Conservation (phyloP, 2,797 vertebrate species). For the Halcyon chelicuti region DNA sequence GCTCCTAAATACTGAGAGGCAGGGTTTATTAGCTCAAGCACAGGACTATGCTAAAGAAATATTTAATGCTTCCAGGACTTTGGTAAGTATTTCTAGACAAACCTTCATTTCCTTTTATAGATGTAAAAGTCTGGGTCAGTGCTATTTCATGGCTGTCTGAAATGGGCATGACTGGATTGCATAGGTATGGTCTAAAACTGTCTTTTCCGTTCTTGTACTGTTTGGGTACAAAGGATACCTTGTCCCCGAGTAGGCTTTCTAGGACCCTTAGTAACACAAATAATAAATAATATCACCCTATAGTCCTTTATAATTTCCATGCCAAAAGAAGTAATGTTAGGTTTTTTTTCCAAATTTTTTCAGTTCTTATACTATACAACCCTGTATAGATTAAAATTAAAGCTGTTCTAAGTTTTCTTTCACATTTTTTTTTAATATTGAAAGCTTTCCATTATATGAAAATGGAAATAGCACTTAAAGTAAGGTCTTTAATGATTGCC, state of each 20-base stretch:
- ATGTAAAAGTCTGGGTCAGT: slow-evolving; percentile 54
- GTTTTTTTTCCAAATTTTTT: not conserved
- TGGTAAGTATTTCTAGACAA: slow-evolving; percentile 42
- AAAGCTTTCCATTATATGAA: not conserved
- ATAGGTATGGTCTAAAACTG: not conserved
- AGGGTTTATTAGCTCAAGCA: slow-evolving; percentile 2
- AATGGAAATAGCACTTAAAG: not conserved
- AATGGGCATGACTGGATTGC: not conserved
- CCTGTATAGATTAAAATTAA: not conserved
- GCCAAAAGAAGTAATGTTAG: not conserved
- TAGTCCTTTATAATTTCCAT: not conserved
- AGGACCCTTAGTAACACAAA: not conserved
- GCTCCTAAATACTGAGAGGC: not conserved
- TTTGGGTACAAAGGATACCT: slow-evolving; percentile 19
- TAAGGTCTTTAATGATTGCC: not conserved
- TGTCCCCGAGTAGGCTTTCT: not conserved
- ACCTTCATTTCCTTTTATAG: slow-evolving; percentile 36
- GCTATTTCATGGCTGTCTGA: not conserved
- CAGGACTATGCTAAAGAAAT: not conserved
- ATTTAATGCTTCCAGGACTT: slow-evolving; percentile 30
- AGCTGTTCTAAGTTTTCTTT: not conserved
- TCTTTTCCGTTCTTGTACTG: not conserved
- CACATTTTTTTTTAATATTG: not conserved
- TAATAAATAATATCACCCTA: not conserved
- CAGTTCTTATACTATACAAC: not conserved